Base-by-base conservation (phyloP, 2,797 vertebrate species). In the Periparus ater region DNA sequence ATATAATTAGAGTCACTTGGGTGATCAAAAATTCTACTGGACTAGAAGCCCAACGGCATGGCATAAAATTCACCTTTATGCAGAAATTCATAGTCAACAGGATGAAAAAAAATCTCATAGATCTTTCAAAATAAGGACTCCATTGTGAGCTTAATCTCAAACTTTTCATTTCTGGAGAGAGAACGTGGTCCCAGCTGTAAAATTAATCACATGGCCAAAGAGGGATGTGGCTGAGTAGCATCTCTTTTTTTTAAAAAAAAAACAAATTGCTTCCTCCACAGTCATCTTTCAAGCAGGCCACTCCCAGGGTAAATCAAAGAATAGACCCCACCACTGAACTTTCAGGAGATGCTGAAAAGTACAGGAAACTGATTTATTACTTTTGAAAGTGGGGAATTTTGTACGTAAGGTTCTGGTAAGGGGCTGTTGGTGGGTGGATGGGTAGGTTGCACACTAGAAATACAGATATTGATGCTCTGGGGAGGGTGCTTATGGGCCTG, bases 201-300 rank as follows among this genome's bases (percentile, higher is more conserved):
- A 76, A 65, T 4, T 68, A 65, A 51, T 45, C 10, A 38, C 7
- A 5, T 10, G 23, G 20, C 15, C 2, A 4, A 72, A 89, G 34
- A 81, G 13, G 5, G 4, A 40, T n/a, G 12, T 50, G 9, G 7
- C 15, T 71, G 32, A 74, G 38, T 26, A 45, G 1, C 14, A 65
- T 19, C 17, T 42, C 9, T 30, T 50, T n/a, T 26, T 84, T 44
- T 15, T 16, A 88, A 88, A 80, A 42, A 51, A 32, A 12, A 7
- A 1, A 9, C 2, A 7, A 16, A 20, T 36, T 0, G 0, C 65
- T 65, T 84, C 14, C 15, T 30, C 27, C 51, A 27, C 9, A 66
- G 22, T 36, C 3, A 34, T 51, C 80, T 91, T 87, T 87, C 13
- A 81, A 63, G 9, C 12, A 57, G 17, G 22, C 10, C 8, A 17